Evolutionary conservation across 92 coral and sea anemone species (phyloP), one percentile per base, ranked within the genome.

Genomic region (Palythoa grandiflora): DNA sequence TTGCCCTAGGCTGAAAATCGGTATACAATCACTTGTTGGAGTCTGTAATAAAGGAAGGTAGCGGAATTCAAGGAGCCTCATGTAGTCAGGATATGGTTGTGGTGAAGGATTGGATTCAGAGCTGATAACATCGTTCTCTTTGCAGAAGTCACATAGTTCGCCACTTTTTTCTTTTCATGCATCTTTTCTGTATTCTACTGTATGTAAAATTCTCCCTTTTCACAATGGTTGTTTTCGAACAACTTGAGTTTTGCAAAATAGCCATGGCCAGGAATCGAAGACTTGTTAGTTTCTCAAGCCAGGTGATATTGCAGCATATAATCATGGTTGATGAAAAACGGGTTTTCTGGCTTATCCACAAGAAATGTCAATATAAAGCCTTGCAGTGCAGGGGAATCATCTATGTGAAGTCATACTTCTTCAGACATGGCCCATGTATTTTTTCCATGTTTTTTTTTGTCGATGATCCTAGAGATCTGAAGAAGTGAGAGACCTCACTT

Each of bases 351-450:
- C 53, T 73, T n/a, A 40, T 90, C 85, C 20, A 74, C 84, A 68
- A 90, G 70, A 88, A 86, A 70, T 73, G 90, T 90, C 52, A 83
- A 72, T 61, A 73, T 59, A 81, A 28, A 90, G 14, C 83, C 93
- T 65, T 73, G 80, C 63, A 88, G 93, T 37, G 88, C 88, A 39
- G 93, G 93, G 55, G 90, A 9, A 87, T 87, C 90, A 68, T 90
- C 90, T 70, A 90, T 70, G 28, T 28, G 28, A 28, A 28, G 28
- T 28, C 28, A 28, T 28, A 28, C 28, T 28, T 28, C 28, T 28
- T 79, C 87, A 44, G 84, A 44, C 40, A 90, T 87, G 47, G 83
- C 83, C 90, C 93, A 85, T 48, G 93, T 90, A 90, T 89, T 90
- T 86, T 86, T 90, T 79, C 87, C 81, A 84, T 76, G 66, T 84